phyloP scores from a whole-genome alignment of 2,888 invertebrate species.

The Dicyrtoma fusca region DNA sequence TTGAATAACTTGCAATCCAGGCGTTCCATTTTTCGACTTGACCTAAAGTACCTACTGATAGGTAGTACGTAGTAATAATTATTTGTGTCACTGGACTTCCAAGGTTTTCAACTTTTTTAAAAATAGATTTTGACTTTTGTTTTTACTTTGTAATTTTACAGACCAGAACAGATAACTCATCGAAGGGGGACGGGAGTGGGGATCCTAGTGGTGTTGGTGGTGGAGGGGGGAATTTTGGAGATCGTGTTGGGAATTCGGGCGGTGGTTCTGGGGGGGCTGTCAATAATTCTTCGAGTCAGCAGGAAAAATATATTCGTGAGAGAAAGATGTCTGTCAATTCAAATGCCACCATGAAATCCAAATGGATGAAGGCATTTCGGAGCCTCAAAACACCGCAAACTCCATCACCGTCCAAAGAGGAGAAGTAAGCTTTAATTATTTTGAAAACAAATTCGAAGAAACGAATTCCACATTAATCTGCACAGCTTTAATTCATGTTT shows the following conservation, averaged over 20 bases:
- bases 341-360: slow-evolving; percentile 82
- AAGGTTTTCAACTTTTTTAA: too few species aligned
- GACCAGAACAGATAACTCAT: background rate
- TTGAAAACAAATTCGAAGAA: background rate
- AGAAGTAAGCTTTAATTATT: slow-evolving; percentile 70
- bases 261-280: slow-evolving; percentile 34
- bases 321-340: slow-evolving; percentile 84
- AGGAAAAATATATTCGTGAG: slow-evolving; percentile 61
- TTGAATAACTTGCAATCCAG: too few species aligned
- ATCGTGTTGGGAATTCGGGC: background rate
- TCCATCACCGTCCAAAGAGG: slow-evolving; percentile 60
- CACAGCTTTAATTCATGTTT: too few species aligned
- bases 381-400: slow-evolving; percentile 74
- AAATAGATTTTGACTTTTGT: too few species aligned
- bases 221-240: background rate
- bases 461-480: too few species aligned
- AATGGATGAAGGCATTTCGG: slow-evolving; percentile 96
- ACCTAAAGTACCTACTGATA: too few species aligned
- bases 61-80: too few species aligned
- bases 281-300: slow-evolving; percentile 11
- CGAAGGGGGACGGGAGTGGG: slow-evolving; percentile 17
- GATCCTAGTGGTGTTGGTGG: slow-evolving; percentile 5
- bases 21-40: too few species aligned
- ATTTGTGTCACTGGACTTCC: too few species aligned
- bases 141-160: too few species aligned